Conservation (phyloP, 2,797 vertebrate genomes). For the Varecia variegata region DNA sequence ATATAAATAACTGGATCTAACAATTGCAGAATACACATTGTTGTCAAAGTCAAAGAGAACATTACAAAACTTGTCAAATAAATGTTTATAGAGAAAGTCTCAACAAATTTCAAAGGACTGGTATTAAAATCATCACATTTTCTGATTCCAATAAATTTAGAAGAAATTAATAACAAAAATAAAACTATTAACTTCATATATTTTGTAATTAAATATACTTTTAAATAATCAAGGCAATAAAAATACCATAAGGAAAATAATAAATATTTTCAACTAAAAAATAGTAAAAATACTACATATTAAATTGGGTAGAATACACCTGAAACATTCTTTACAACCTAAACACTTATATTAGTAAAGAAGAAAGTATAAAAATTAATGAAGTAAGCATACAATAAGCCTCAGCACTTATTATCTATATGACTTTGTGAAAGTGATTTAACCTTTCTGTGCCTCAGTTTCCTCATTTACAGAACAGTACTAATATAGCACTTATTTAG, state of each 20-base stretch:
- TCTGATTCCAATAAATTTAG: not conserved
- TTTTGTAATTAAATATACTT: not conserved
- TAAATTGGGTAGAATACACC: not conserved
- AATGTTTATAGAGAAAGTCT: not conserved
- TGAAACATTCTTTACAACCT: not conserved
- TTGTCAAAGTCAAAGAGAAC: not conserved
- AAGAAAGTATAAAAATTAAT: not conserved
- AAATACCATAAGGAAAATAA: not conserved
- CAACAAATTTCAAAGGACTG: not conserved
- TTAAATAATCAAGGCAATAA: not conserved
- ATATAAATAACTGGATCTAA: not conserved
- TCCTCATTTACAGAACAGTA: not conserved
- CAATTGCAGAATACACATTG: not conserved
- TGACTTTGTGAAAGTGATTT: not conserved
- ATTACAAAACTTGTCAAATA: not conserved
- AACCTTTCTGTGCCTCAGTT: not conserved
- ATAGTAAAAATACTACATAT: not conserved
- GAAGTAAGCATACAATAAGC: not conserved
- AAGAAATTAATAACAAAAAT: slow-evolving; percentile 6
- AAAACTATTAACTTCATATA: not conserved
- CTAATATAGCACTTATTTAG: not conserved
- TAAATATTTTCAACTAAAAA: not conserved
- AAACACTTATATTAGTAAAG: not conserved
- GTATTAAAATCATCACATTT: not conserved
- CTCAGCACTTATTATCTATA: not conserved